These are phyloP conservation scores for Bicyclus anynana DNA, from an alignment of 1,140 invertebrate genomes.

Conservation along the genomic window DNA sequence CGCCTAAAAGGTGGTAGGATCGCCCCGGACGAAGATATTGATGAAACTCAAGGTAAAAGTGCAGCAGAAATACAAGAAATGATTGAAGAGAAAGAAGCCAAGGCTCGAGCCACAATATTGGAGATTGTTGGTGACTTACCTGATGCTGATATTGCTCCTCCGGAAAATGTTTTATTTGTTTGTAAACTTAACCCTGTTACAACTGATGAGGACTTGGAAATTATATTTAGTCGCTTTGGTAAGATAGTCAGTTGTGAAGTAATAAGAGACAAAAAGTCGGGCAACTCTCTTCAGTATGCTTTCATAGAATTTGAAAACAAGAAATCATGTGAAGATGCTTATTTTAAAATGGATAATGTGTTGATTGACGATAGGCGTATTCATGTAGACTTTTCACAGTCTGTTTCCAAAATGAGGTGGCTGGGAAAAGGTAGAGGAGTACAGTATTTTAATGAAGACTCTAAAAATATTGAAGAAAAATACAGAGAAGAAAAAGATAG, in stretches of 20 bases:
- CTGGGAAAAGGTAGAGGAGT: slow-evolving; percentile 89
- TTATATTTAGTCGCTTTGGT: slow-evolving; percentile 98
- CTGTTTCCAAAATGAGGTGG: slow-evolving; percentile 95
- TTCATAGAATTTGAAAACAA: slow-evolving; percentile 99
- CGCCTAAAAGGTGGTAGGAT: slow-evolving; percentile 90
- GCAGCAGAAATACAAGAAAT: slow-evolving; percentile 92
- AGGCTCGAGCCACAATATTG: slow-evolving; percentile 96
- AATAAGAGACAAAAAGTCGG: slow-evolving; percentile 94
- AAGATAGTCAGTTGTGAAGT: slow-evolving; percentile 97
- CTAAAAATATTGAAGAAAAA: slow-evolving; percentile 9
- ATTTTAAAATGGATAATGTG: slow-evolving; percentile 99
- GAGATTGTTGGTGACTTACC: slow-evolving; percentile 99
- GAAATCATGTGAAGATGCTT: slow-evolving; percentile 98
- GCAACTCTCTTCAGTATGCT: slow-evolving; percentile 98
- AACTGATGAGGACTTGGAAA: slow-evolving; percentile 97
- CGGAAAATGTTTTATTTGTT: slow-evolving; percentile 99
- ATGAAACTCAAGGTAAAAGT: slow-evolving; percentile 92
- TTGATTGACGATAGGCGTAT: slow-evolving; percentile 98
- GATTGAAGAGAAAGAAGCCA: slow-evolving; percentile 94
- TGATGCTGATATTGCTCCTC: slow-evolving; percentile 97
- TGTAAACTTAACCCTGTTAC: slow-evolving; percentile 99
- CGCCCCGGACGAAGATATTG: slow-evolving; percentile 95
- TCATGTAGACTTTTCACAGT: slow-evolving; percentile 99
- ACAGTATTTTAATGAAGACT: slow-evolving; percentile 67
- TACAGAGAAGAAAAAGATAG: slow-evolving; percentile 12